Conservation (phyloP, 2,113 vertebrate species). For the Microcebus tavaratra region DNA sequence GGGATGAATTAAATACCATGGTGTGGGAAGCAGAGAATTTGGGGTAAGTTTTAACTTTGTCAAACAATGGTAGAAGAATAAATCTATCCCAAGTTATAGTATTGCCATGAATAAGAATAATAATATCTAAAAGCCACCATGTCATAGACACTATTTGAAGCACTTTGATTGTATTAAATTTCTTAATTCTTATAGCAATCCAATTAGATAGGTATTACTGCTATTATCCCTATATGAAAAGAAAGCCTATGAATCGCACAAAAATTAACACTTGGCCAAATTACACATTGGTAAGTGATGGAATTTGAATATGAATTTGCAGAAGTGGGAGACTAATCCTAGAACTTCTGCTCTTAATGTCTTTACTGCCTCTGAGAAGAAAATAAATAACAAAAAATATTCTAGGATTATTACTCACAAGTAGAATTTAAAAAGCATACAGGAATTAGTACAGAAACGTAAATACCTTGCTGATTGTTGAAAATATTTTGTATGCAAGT, state of each 20-base stretch:
- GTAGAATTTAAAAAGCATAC: neutral
- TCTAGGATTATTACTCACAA: neutral
- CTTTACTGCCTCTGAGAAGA: neutral
- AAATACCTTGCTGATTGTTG: neutral
- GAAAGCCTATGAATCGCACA: neutral
- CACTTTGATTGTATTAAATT: neutral
- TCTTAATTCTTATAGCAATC: neutral
- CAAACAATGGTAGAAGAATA: neutral
- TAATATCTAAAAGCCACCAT: neutral
- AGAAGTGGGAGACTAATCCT: neutral
- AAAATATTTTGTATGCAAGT: neutral
- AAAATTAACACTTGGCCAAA: neutral
- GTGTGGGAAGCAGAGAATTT: neutral
- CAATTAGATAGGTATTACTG: neutral
- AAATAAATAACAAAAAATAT: neutral
- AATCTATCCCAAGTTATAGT: neutral
- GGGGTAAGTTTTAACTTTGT: neutral
- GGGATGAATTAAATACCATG: neutral
- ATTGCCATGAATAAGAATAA: neutral
- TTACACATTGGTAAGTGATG: neutral
- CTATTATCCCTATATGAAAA: neutral
- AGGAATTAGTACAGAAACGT: neutral
- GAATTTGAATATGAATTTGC: neutral
- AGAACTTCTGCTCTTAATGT: neutral
- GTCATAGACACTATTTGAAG: neutral